These are phyloP conservation scores for Drosophila kambysellisi DNA, from an alignment of 2,888 invertebrate species.

Conservation along the genomic window DNA sequence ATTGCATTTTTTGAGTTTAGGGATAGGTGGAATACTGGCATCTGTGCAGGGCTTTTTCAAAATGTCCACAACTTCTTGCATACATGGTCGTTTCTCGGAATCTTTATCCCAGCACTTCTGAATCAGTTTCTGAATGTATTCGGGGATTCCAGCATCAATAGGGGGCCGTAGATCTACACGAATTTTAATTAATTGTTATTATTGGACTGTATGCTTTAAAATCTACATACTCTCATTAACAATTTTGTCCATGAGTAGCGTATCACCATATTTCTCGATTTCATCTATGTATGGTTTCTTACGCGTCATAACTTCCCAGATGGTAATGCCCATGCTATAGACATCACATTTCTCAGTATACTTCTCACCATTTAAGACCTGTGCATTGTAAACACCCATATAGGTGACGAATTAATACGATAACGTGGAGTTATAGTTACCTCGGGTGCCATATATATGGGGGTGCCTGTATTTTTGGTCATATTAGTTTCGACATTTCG, in stretches of 20 bases:
- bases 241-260: too few relatives aligned
- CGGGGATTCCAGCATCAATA: neutral
- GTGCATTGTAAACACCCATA: neutral
- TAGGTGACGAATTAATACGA: neutral
- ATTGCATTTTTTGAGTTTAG: too few relatives aligned
- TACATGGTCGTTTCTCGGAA: neutral
- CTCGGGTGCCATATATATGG: constrained; percentile 31
- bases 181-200: neutral
- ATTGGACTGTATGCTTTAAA: neutral
- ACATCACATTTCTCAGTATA: constrained; percentile 30
- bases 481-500: constrained; percentile 1
- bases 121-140: neutral
- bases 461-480: neutral
- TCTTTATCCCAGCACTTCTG: neutral
- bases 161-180: neutral
- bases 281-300: neutral
- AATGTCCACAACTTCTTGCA: neutral
- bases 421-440: neutral
- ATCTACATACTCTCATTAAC: neutral
- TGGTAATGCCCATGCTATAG: constrained; percentile 31
- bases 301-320: constrained; percentile 20
- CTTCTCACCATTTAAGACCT: fast-evolving
- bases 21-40: neutral
- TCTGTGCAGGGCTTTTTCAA: neutral
- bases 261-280: fast-evolving